Base-by-base conservation (phyloP, 2,797 vertebrate species). In the Dromococcyx pavoninus region DNA sequence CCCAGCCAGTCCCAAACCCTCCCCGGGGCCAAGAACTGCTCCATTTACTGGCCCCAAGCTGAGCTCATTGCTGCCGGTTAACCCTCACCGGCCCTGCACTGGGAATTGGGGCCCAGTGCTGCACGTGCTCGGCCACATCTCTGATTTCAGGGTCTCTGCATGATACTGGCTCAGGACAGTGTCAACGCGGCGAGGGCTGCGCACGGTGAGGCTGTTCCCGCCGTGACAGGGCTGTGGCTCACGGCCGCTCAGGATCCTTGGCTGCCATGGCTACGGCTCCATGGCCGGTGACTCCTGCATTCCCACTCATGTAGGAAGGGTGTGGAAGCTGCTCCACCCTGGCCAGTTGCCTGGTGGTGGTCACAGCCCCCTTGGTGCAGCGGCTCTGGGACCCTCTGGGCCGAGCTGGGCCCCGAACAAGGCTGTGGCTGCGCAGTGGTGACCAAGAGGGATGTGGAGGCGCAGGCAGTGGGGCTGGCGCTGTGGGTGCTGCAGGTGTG, bases 21-120 rank as follows among this genome's bases (percentile, higher is more conserved):
- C 60, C 88, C 88, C 1, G 85, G 43, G 94, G 93, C 85, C 93
- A 94, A 24, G 79, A 46, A 60, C 85, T 93, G 94, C 91, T 93
- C 94, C 88, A 93, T 70, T 94, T 91, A 78, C 88, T 35, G 75
- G 58, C 93, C 93, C 57, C 19, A 10, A 54, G 17, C 56, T 60
- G 84, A 70, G 91, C 84, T 86, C 88, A 70, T 53, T 1, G 9
- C 30, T 27, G 64, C 28, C 60, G 6, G 50, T 92, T 65, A 61
- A 84, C 94, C 92, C 85, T 83, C 39, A 8, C 69, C 2, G 0
- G 64, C 53, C 22, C 44, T 5, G 1, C 6, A 30, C 67, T 9
- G 80, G 71, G 46, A 25, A 46, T 1, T 2, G 67, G 67, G 80
- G 69, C 41, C 1, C 24, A 67, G 54, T 54, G 46, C 2, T 1